These are phyloP conservation scores for Cephonodes hylas DNA, from an alignment of 2,888 invertebrate species.

Conservation along the genomic window DNA sequence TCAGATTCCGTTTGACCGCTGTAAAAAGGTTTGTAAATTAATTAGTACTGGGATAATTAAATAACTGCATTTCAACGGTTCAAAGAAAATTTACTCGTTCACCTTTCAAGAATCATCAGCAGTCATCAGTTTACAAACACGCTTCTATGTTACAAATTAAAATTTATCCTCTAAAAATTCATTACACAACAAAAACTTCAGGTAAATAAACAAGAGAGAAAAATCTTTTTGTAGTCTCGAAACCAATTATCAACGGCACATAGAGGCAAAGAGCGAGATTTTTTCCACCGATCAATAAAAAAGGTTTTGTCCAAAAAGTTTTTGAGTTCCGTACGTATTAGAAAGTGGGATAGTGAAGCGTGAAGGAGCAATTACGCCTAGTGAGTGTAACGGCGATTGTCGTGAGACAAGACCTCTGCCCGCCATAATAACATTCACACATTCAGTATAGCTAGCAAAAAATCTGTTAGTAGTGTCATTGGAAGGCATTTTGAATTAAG, in stretches of 20 bases:
- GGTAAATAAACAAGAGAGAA: constrained; percentile 22
- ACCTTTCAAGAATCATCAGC: not conserved
- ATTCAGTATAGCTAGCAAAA: too few species aligned
- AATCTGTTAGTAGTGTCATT: too few species aligned
- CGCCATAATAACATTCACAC: too few species aligned
- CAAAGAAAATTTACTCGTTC: not conserved
- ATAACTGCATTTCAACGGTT: too few species aligned
- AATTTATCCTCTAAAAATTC: constrained; percentile 19
- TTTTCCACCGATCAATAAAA: not conserved
- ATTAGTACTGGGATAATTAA: too few species aligned
- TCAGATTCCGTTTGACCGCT: too few species aligned
- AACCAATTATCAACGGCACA: constrained; percentile 34
- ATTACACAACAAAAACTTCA: constrained; percentile 21
- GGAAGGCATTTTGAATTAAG: too few species aligned
- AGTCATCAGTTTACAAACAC: not conserved
- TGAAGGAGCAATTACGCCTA: not conserved
- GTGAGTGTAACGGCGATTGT: not conserved
- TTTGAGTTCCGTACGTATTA: not conserved
- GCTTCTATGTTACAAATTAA: constrained; percentile 16
- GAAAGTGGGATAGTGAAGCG: not conserved
- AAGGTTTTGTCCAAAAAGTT: not conserved
- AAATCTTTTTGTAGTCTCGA: constrained; percentile 24
- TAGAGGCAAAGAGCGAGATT: constrained; percentile 16
- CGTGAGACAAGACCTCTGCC: not conserved
- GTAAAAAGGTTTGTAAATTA: too few species aligned